Evolutionary conservation across 2,888 invertebrate genomes (phyloP).

Genomic region (Dexiosoma caninum): DNA sequence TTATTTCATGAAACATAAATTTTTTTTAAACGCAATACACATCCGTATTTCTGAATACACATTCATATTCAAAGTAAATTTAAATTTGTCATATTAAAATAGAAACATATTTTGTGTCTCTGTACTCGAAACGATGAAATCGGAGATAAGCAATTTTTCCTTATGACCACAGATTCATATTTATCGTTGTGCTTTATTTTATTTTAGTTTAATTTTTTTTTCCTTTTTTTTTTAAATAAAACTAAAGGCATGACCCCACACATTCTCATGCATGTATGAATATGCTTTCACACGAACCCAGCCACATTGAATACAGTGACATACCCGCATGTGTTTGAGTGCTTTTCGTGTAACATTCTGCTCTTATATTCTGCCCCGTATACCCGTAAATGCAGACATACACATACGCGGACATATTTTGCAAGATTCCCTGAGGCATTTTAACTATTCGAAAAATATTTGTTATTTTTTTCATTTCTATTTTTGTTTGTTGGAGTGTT

Average conservation of each 20-base stretch:
- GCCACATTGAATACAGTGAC: not conserved
- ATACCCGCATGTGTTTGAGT: slow-evolving; percentile 13
- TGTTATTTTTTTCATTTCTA: not conserved
- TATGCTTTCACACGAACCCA: slow-evolving; percentile 3
- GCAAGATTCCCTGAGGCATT: slow-evolving; percentile 31
- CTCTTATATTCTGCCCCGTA: not conserved
- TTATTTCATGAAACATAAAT: too few species aligned
- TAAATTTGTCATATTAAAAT: too few species aligned
- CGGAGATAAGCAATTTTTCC: too few species aligned
- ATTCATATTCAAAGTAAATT: too few species aligned
- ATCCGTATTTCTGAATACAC: too few species aligned
- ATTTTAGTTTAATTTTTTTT: not conserved
- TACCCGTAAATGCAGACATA: not conserved
- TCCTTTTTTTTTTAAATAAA: slow-evolving; percentile 5
- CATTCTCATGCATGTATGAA: slow-evolving; percentile 4
- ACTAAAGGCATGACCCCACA: slow-evolving; percentile 41
- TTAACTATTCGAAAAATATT: slow-evolving; percentile 9
- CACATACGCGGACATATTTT: not conserved
- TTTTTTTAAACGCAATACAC: too few species aligned
- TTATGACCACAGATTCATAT: too few species aligned
- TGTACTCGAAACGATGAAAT: too few species aligned
- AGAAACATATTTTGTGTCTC: too few species aligned
- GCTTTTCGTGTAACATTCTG: slow-evolving; percentile 35
- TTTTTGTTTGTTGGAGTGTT: not conserved
- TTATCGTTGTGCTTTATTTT: slow-evolving; percentile 4